Base-by-base conservation (phyloP, 2,888 invertebrate genomes). In the Archips xylosteana region DNA sequence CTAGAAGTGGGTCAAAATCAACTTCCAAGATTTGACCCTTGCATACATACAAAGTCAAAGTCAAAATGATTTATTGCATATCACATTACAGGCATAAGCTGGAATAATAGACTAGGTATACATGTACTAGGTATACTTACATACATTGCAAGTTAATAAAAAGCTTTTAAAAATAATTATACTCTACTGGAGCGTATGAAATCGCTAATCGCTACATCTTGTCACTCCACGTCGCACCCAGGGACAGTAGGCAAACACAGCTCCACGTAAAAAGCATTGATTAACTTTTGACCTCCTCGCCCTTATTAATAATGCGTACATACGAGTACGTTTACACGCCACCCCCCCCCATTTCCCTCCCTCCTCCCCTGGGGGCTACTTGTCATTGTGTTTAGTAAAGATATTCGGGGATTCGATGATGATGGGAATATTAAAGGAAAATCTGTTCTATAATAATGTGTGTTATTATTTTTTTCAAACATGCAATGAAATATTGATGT, bases 241-340 rank as follows among this genome's bases (percentile, higher is more conserved):
- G 63, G 57, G 45, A 67, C 62, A 47, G 36, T 36, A 51, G 23
- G 34, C 67, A 72, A 72, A 72, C 67, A 72, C 32, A 45, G 62
- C 62, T 72, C 47, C 57, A 57, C 57, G 67, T 72, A 68, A 72
- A 72, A 72, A 72, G 42, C 72, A 68, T 72, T 72, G 72, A 72
- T 72, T 72, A 72, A 72, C 72, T 68, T 67, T 23, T 47, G 67
- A 47, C 67, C 72, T 57, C 62, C 51, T n/a, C 23, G 47, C 47
- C 62, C 45, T 63, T 47, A 57, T 57, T 57, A 64, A 70, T 70
- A 66, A 65, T 36, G 60, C 61, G 65, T 15, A 42, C 61, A 65
- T 71, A 60, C 23, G 23, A n/a, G 36, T 36, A 39, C 15, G 23
- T 59, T 59, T 34, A 36, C n/a, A 23, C 15, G 9, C 15, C 39